Base-by-base conservation (phyloP, 2,797 vertebrate genomes). In the Pogoniulus pusillus region DNA sequence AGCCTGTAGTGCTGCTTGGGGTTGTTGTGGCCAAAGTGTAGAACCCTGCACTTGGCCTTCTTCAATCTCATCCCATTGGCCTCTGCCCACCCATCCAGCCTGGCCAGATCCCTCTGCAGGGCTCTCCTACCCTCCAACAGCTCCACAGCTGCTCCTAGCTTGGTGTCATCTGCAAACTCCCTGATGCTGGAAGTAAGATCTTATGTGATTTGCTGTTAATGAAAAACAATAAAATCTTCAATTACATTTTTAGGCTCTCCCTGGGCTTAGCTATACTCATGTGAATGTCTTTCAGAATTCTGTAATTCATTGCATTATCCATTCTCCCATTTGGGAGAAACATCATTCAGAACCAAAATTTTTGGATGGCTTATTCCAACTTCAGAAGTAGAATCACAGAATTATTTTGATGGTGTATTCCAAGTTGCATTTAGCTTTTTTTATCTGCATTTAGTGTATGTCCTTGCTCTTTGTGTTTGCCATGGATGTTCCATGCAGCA, bases 391-490 rank as follows among this genome's bases (percentile, higher is more conserved):
- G n/a, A n/a, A n/a, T n/a, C n/a, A n/a, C n/a, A n/a, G n/a, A n/a
- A n/a, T n/a, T n/a, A n/a, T 53, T 68, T 1, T 1, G 6, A 29
- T 29, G 43, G 18, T 66, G 75, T 45, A 35, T 5, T 60, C 4
- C 7, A 37, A 29, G 1, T 12, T 49, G 7, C 5, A 11, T 85
- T 75, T 79, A 59, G 2, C 24, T 26, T 7, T 35, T 70, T 78
- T 43, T 34, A n/a, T 1, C 9, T 63, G 11, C 11, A 86, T 64
- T 49, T n/a, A 39, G 5, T 59, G 0, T 78, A 65, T 78, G 6
- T 15, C 20, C 19, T 41, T 6, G 2, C 12, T 78, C 11, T 6
- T 16, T n/a, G 0, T n/a, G 30, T 32, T 73, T 16, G 0, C 8
- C 6, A 5, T 7, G 34, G 8, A 14, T 43, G 9, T n/a, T 29